Evolutionary conservation across 2,888 invertebrate species (phyloP).

Genomic region (Thymelicus sylvestris): DNA sequence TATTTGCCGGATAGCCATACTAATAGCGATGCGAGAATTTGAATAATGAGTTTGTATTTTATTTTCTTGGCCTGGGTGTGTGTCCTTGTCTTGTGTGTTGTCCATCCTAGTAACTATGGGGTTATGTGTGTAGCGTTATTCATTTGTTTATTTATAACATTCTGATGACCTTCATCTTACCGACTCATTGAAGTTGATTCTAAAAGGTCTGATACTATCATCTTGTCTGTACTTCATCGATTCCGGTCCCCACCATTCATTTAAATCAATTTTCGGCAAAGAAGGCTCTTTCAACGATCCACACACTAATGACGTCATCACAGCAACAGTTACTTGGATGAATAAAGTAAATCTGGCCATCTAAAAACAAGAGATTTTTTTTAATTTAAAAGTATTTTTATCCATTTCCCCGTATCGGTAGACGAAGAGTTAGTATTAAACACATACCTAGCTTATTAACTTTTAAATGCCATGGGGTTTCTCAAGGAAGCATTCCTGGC

Average conservation of each 20-base stretch:
- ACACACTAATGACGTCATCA: neutral
- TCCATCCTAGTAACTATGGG: too few relatives aligned
- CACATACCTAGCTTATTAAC: too few relatives aligned
- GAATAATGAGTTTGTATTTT: too few relatives aligned
- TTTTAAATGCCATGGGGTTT: neutral
- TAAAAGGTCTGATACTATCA: constrained; percentile 79
- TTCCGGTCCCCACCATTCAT: constrained; percentile 86
- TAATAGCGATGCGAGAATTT: too few relatives aligned
- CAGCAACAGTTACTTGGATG: neutral
- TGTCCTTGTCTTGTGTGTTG: too few relatives aligned
- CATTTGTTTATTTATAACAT: neutral
- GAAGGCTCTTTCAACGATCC: constrained; percentile 27
- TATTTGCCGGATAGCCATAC: too few relatives aligned
- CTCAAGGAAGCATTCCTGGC: neutral
- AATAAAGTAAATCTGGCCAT: neutral
- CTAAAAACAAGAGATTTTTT: neutral
- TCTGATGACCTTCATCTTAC: constrained; percentile 25
- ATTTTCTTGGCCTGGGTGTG: too few relatives aligned
- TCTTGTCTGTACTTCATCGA: constrained; percentile 69
- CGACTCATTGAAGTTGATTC: constrained; percentile 69
- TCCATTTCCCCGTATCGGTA: too few relatives aligned
- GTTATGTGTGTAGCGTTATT: too few relatives aligned
- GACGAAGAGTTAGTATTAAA: too few relatives aligned
- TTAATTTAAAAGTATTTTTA: too few relatives aligned
- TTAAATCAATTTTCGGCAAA: constrained; percentile 48